phyloP scores from a whole-genome alignment of 2,888 invertebrate species.

The Maniola hyperantus region DNA sequence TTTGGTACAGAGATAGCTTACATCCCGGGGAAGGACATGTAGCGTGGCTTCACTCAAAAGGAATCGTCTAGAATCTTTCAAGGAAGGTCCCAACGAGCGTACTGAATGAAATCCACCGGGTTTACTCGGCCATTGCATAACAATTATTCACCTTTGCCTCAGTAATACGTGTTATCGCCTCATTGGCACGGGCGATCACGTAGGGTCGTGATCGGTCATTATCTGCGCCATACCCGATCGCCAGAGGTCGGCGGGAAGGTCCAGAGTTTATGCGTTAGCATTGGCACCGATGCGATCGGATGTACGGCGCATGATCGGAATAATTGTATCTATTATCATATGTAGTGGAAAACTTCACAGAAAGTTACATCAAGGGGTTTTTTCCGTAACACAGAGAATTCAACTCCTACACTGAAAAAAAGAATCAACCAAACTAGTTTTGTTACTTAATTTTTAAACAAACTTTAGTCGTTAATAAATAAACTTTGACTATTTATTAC shows the following conservation, averaged over 20 bases:
- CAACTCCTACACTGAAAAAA: no score
- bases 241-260: constrained; percentile 30
- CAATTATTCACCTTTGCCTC: neutral
- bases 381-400: no score
- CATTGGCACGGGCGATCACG: constrained; percentile 17
- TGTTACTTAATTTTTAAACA: no score
- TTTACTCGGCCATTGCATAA: neutral
- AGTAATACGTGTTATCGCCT: neutral
- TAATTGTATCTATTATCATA: constrained; percentile 17
- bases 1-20: no score
- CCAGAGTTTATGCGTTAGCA: constrained; percentile 32
- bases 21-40: no score
- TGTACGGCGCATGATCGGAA: constrained; percentile 31
- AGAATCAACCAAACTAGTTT: no score
- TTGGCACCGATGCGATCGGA: constrained; percentile 40
- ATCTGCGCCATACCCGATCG: constrained; percentile 30
- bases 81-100: no score
- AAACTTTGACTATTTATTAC: no score
- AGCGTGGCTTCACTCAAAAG: no score
- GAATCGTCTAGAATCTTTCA: neutral
- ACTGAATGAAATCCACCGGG: neutral
- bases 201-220: constrained; percentile 27
- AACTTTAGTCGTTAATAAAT: no score
- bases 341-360: constrained; percentile 8
- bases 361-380: constrained; percentile 7